Evolutionary conservation across 2,888 invertebrate genomes (phyloP).

Genomic region (Terebella lapidaria): DNA sequence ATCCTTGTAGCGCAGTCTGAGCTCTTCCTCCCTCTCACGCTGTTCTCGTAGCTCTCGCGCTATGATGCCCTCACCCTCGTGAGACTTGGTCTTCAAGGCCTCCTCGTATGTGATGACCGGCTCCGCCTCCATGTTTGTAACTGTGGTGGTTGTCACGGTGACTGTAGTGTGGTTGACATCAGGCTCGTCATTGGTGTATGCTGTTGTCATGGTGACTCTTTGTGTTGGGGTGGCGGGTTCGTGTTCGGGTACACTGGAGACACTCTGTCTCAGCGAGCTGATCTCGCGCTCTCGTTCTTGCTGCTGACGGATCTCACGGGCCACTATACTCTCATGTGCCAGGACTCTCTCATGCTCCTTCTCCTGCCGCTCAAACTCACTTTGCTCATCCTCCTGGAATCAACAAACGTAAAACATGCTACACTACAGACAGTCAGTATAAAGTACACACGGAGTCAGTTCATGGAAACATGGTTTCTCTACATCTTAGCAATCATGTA

Average conservation of each 20-base stretch:
- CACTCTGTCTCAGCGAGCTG: not conserved
- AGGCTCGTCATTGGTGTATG: not conserved
- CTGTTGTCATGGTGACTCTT: not conserved
- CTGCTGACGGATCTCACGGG: slow-evolving; percentile 44
- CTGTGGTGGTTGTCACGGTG: not conserved
- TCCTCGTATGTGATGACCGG: slow-evolving; percentile 29
- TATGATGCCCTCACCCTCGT: slow-evolving; percentile 50
- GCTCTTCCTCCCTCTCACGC: slow-evolving; percentile 56
- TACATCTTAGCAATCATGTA: too few species aligned
- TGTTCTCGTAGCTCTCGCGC: slow-evolving; percentile 56
- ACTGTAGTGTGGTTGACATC: not conserved
- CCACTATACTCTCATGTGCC: slow-evolving; percentile 21
- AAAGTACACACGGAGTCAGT: too few species aligned
- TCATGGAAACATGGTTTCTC: too few species aligned
- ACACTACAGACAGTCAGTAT: not conserved
- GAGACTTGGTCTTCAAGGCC: slow-evolving; percentile 30
- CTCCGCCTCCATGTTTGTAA: not conserved
- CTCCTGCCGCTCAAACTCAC: not conserved
- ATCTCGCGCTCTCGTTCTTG: slow-evolving; percentile 36
- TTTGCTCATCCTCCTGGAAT: not conserved
- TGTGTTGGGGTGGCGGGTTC: not conserved
- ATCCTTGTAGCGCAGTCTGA: slow-evolving; percentile 31
- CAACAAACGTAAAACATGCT: not conserved
- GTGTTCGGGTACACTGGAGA: not conserved
- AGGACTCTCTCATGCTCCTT: not conserved